Evolutionary conservation across 2,888 invertebrate species (phyloP).

Genomic region (Geotrupes spiniger): DNA sequence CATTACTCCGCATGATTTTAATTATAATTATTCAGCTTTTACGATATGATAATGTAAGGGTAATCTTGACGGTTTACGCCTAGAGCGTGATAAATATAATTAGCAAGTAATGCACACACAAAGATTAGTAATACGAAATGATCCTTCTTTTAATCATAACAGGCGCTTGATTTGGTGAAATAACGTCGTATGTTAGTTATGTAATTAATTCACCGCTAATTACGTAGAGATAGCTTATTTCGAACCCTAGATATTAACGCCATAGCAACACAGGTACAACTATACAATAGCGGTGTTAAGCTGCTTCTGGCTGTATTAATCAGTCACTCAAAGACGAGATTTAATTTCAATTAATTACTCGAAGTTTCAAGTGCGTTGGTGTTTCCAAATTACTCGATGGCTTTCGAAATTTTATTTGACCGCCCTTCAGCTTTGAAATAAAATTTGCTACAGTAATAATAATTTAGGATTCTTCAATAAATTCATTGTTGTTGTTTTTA

Average conservation of each 20-base stretch:
- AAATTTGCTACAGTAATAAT: no score
- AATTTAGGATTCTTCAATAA: no score
- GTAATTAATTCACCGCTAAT: slow-evolving; percentile 4
- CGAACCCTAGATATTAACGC: slow-evolving; percentile 3
- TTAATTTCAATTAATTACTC: slow-evolving; percentile 5
- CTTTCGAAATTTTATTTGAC: no score
- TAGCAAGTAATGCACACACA: neutral
- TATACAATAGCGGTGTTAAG: slow-evolving; percentile 2
- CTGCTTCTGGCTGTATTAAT: slow-evolving; percentile 3
- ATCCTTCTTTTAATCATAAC: slow-evolving; percentile 1
- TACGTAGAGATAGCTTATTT: slow-evolving; percentile 4
- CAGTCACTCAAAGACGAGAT: slow-evolving; percentile 5
- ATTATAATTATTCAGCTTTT: no score
- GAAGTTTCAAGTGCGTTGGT: neutral
- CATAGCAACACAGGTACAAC: slow-evolving; percentile 5
- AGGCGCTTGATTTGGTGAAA: slow-evolving; percentile 1
- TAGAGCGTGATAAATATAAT: slow-evolving; percentile 1
- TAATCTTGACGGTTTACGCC: neutral
- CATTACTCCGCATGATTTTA: no score
- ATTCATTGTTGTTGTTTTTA: no score
- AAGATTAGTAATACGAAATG: slow-evolving; percentile 5
- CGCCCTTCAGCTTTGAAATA: no score
- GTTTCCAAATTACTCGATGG: no score
- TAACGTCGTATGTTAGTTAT: slow-evolving; percentile 1
- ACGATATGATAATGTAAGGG: neutral